These are phyloP conservation scores for Eumaeus atala DNA, from an alignment of 1,140 invertebrate species.

Conservation along the genomic window DNA sequence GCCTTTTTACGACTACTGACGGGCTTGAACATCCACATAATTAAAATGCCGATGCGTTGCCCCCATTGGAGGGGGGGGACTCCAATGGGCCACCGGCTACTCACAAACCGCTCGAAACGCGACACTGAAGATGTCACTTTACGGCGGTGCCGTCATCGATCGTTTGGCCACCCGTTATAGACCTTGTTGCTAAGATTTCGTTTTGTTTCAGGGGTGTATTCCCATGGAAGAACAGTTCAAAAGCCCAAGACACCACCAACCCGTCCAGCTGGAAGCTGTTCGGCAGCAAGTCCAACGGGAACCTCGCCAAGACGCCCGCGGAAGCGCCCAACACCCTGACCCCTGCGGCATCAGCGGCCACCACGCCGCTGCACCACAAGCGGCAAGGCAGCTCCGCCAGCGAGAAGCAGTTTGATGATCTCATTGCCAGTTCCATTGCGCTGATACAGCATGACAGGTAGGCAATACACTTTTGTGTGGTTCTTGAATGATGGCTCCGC, in stretches of 20 bases:
- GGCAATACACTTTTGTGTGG: no score
- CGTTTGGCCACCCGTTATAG: neutral
- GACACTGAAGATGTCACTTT: no score
- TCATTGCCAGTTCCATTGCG: conserved; percentile 78
- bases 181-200: conserved; percentile 11
- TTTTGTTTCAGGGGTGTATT: conserved; percentile 79
- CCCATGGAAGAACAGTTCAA: conserved; percentile 75
- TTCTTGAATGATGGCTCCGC: no score
- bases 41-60: no score
- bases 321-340: conserved; percentile 49
- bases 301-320: conserved; percentile 39
- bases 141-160: neutral
- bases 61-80: no score
- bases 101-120: no score
- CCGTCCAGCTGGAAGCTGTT: conserved; percentile 46
- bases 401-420: conserved; percentile 72
- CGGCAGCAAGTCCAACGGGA: conserved; percentile 55
- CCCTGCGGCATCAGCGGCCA: conserved; percentile 56
- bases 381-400: conserved; percentile 66
- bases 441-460: conserved; percentile 77
- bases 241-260: conserved; percentile 35
- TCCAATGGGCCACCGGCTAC: no score
- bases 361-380: conserved; percentile 65
- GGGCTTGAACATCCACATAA: no score
- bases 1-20: no score